Percentiles rank a stretch among this genome's conserved stretches.
phyloP scores from a whole-genome alignment of 2,797 vertebrate species.

The Sternarchorhynchus goeldii region DNA sequence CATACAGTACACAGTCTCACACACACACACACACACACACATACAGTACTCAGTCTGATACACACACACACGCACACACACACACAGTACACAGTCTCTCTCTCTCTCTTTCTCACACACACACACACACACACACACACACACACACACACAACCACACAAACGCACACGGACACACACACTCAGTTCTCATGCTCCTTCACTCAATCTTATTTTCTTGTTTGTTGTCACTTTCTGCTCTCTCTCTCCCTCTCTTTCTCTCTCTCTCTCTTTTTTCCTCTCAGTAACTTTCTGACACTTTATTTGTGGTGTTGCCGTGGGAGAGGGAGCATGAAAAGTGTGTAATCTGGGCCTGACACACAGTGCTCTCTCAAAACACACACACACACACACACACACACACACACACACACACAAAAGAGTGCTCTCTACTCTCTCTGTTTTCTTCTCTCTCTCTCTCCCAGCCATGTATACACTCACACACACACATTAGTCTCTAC shows the following conservation, averaged over 20 bases:
- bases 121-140: constrained; percentile 24
- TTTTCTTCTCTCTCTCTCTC: constrained; percentile 7
- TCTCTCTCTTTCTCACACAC: neutral
- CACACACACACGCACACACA: constrained; percentile 29
- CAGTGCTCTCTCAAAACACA: constrained; percentile 29
- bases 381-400: constrained; percentile 9
- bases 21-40: constrained; percentile 31
- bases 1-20: constrained; percentile 13
- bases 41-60: constrained; percentile 16
- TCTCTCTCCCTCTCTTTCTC: constrained; percentile 43
- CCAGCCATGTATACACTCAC: constrained; percentile 25
- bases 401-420: neutral
- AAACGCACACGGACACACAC: constrained; percentile 28
- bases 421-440: neutral
- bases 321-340: constrained; percentile 51
- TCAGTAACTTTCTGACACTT: constrained; percentile 67
- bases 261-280: constrained; percentile 60
- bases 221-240: constrained; percentile 48
- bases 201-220: constrained; percentile 45
- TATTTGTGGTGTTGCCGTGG: constrained; percentile 66
- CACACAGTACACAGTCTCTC: neutral
- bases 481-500: neutral
- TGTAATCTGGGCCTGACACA: constrained; percentile 56
- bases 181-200: constrained; percentile 14
- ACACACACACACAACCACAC: constrained; percentile 29